Conservation (phyloP, 1,140 invertebrate species). For the Camponotus pennsylvanicus region DNA sequence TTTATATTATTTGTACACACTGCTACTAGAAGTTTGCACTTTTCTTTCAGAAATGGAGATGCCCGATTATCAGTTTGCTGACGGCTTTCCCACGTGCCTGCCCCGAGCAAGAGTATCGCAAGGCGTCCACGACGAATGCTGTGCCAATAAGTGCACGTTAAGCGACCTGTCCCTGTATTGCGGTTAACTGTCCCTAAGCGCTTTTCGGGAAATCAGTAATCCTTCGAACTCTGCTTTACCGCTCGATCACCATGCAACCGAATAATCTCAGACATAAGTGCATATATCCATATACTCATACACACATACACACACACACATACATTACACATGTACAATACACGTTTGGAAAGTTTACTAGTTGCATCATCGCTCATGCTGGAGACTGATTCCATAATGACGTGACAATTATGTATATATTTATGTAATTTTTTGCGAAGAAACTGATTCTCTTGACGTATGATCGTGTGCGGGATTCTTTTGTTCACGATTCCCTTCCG, state of each 20-base stretch:
- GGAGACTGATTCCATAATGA: slow-evolving; percentile 22
- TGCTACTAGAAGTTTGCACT: too few species aligned
- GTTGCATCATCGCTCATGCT: slow-evolving; percentile 37
- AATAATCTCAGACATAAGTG: slow-evolving; percentile 18
- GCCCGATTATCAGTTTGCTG: slow-evolving; percentile 74
- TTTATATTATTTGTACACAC: too few species aligned
- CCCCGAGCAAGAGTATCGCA: slow-evolving; percentile 71
- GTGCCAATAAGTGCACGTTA: slow-evolving; percentile 82
- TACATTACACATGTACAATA: slow-evolving; percentile 3
- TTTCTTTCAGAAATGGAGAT: slow-evolving; percentile 81
- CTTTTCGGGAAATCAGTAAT: slow-evolving; percentile 21
- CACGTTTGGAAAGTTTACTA: neutral
- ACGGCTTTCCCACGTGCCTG: slow-evolving; percentile 80
- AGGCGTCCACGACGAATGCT: slow-evolving; percentile 86
- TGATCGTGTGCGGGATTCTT: slow-evolving; percentile 9
- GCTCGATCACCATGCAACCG: slow-evolving; percentile 44
- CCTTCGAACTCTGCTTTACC: slow-evolving; percentile 50
- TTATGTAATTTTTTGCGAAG: slow-evolving; percentile 21
- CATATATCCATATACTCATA: neutral
- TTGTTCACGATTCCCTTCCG: neutral
- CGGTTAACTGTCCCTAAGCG: slow-evolving; percentile 49
- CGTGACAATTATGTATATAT: slow-evolving; percentile 35
- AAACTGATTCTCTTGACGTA: neutral
- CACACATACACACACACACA: neutral
- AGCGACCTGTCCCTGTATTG: slow-evolving; percentile 84